phyloP scores from a whole-genome alignment of 2,797 vertebrate species.

The Poecilia velifera region DNA sequence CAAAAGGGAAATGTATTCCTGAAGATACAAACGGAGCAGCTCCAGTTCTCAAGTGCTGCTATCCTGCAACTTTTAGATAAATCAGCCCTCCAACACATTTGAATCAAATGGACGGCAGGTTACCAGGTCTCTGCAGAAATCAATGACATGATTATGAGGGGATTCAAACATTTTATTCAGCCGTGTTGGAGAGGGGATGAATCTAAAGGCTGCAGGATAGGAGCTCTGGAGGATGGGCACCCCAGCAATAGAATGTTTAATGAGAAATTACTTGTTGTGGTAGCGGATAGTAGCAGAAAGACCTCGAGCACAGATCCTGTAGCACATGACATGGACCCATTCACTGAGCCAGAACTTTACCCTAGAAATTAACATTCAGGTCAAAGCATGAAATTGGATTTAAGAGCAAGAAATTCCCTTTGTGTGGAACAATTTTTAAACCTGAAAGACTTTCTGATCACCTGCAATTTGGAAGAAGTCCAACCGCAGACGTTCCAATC shows the following conservation, averaged over 20 bases:
- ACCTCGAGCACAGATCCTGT: conserved; percentile 93
- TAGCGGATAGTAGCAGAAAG: conserved; percentile 92
- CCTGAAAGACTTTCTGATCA: conserved; percentile 53
- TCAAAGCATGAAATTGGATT: background rate
- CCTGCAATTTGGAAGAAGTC: conserved; percentile 90
- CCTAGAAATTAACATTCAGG: conserved; percentile 70
- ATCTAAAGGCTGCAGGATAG: background rate
- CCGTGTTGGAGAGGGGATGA: background rate
- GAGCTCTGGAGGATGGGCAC: background rate
- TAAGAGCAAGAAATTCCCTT: background rate
- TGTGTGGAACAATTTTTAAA: background rate
- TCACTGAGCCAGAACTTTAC: conserved; percentile 91
- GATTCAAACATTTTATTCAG: background rate
- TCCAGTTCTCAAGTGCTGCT: background rate
- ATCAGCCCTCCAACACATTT: background rate
- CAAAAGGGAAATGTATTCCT: background rate
- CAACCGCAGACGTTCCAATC: conserved; percentile 88
- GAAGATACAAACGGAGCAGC: background rate
- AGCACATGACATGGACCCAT: conserved; percentile 93
- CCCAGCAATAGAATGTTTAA: background rate
- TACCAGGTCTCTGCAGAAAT: background rate
- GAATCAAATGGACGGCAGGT: background rate
- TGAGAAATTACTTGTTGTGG: conserved; percentile 87
- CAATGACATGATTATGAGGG: background rate
- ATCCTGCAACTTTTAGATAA: background rate